Conservation (phyloP, 2,888 invertebrate genomes). For the Linnaemya tessellans region DNA sequence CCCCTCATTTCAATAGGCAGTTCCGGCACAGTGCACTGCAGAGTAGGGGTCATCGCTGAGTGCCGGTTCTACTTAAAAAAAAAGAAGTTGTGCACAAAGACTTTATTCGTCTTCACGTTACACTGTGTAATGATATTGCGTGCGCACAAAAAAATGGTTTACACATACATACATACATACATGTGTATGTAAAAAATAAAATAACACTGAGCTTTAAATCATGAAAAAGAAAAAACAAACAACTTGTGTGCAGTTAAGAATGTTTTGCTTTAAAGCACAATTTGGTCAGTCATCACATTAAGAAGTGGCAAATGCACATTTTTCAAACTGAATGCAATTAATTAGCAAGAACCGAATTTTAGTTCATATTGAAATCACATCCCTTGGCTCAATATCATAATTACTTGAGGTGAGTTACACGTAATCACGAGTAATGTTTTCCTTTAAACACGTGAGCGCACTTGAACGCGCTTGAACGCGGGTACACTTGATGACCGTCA, state of each 20-base stretch:
- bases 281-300: slow-evolving; percentile 78
- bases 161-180: no score
- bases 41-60: no score
- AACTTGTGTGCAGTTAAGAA: slow-evolving; percentile 51
- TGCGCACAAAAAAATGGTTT: slow-evolving; percentile 44
- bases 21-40: no score
- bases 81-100: background rate
- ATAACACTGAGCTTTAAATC: slow-evolving; percentile 39
- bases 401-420: background rate
- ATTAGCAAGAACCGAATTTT: slow-evolving; percentile 14
- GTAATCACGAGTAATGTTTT: no score
- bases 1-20: no score
- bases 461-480: background rate
- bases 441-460: no score
- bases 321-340: slow-evolving; percentile 47
- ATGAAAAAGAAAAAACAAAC: slow-evolving; percentile 36
- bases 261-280: slow-evolving; percentile 79
- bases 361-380: background rate
- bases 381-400: no score
- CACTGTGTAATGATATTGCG: slow-evolving; percentile 59
- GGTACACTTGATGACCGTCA: no score
- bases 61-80: no score
- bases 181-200: no score
- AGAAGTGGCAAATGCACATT: slow-evolving; percentile 34
- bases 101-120: background rate